Base-by-base conservation (phyloP, 2,888 invertebrate genomes). In the Agrochola lota region DNA sequence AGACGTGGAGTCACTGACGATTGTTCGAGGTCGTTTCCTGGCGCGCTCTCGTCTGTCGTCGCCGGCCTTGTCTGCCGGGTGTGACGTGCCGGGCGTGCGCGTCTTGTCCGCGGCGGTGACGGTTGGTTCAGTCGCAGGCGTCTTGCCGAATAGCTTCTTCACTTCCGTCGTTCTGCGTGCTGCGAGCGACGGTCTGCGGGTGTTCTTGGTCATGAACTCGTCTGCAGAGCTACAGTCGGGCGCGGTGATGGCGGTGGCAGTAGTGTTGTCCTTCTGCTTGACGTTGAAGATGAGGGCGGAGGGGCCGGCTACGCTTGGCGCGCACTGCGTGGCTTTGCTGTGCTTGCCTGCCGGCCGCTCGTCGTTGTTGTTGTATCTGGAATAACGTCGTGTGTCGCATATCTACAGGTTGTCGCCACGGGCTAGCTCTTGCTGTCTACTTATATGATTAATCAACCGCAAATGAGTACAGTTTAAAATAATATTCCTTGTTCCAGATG, bases 241-340 rank as follows among this genome's bases (percentile, higher is more conserved):
- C 7, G 68, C 20, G 17, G 49, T 55, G 15, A n/a, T 3, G 35
- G 17, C 49, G 49, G 9, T 40, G 40, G 30, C 43, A 63, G 12
- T 9, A 7, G 17, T 15, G 15, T 9, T 6, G 49, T 40, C 43
- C 7, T 26, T 7, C 20, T 26, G 66, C 20, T 20, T 15, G 46
- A 64, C 40, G 67, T 12, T 64, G 73, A 67, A 20, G 15, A 43
- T 20, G 81, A 49, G 11, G 17, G 57, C 63, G 43, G 35, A 43
- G 15, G 63, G 26, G 57, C 23, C 17, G 15, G 64, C 46, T 4
- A 57, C 57, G 8, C 35, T 23, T 26, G 26, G 49, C 43, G n/a
- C 57, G 63, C 76, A 60, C 74, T 85, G 82, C 43, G 85, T 67
- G 70, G 60, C 49, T 3, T 9, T 30, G 75, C 26, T 5, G 46